Evolutionary conservation across 2,888 invertebrate genomes (phyloP), one percentile per base, ranked within the genome.

Genomic region (Yponomeuta malinellus): DNA sequence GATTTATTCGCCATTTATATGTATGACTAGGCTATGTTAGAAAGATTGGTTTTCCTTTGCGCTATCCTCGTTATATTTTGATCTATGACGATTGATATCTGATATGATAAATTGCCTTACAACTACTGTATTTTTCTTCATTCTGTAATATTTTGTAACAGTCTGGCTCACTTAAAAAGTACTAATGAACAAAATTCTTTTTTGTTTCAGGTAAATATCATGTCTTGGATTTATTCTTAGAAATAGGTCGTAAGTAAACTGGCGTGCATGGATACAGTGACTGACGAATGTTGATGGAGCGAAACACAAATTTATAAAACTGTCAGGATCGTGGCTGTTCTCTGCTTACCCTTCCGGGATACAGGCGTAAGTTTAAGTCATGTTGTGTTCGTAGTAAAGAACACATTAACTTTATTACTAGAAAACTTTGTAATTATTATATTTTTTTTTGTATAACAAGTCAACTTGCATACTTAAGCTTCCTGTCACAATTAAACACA

Each of bases 131-230:
- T 43, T 43, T 43, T 59, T 59, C 52, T 59, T 59, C 5, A 33
- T 2, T 33, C 33, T 33, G 3, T 4, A 4, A 15, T 15, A 59
- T 15, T 59, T 4, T 23, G 23, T 23, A 23, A 23, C 23, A 59
- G 52, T 59, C 15, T 12, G 15, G 15, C 52, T 12, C 52, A 43
- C 52, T 15, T 12, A 59, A 15, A 12, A 12, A 59, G 15, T 33
- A 15, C 64, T 71, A 48, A 48, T 65, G 71, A 64, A 65, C 66
- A 52, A 23, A 23, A 23, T 23, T 23, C 0, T 23, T 23, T 73
- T 79, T 80, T 82, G 80, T 85, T 86, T 70, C 85, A 86, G 87
- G 86, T 86, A 86, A 74, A 71, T 82, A 82, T 78, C 72, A 15
- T 37, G 5, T 15, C 5, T 1, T 3, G 15, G 15, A 15, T 59